Base-by-base conservation (phyloP, 2,113 vertebrate species). In the Pelobates fuscus region DNA sequence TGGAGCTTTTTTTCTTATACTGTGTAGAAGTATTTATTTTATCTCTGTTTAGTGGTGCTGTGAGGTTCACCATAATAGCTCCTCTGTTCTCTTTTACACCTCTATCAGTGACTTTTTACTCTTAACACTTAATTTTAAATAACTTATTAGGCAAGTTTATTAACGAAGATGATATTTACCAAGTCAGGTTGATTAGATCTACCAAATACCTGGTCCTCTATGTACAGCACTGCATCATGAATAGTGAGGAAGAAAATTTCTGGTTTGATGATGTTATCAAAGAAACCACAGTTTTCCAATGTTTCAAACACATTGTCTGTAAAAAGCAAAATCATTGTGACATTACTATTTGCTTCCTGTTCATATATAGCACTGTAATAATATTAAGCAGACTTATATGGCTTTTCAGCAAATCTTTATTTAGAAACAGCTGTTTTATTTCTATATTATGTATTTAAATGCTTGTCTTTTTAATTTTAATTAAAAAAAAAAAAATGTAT, bases 171-270 rank as follows among this genome's bases (percentile, higher is more conserved):
- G n/a, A n/a, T n/a, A n/a, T n/a, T n/a, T n/a, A n/a, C n/a, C n/a
- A n/a, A n/a, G n/a, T n/a, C n/a, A n/a, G n/a, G n/a, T n/a, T n/a
- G n/a, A n/a, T n/a, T n/a, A n/a, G n/a, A n/a, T n/a, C n/a, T n/a
- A n/a, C n/a, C n/a, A n/a, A n/a, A n/a, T 32, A 5, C 5, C 29
- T 85, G 67, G 78, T 86, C 85, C 81, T 84, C 82, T 77, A 94
- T 91, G 62, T 93, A 87, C 24, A 94, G 86, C 54, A 94, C 84
- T 54, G 91, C 92, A 70, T 95, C 93, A 30, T 94, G 92, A 69
- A 94, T 85, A 10, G 92, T 92, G 76, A 94, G 65, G 78, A 94
- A 95, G 67, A 93, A 88, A 44, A 89, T 86, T 64, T 94, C 92
- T 86, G 86, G 92, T 70, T 83, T 87, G 63, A 92, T 81, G 32